Conservation (phyloP, 2,113 vertebrate species). For the Salvelinus alpinus region DNA sequence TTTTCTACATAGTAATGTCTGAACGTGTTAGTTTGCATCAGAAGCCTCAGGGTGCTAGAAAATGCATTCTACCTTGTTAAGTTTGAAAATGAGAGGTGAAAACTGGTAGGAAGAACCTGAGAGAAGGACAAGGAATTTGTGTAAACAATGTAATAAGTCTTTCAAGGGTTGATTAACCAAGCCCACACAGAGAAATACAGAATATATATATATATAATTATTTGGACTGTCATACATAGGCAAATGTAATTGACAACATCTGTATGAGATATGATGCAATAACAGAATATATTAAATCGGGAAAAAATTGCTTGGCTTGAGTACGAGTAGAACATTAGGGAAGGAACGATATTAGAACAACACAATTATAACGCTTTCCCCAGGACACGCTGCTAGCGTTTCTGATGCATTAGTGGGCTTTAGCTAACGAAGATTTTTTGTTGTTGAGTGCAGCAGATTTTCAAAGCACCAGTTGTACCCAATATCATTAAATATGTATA, state of each 20-base stretch:
- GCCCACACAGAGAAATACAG: conserved; percentile 84
- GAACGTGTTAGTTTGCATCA: conserved; percentile 40
- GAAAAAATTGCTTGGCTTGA: conserved; percentile 78
- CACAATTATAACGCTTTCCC: conserved; percentile 87
- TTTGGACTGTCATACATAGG: conserved; percentile 85
- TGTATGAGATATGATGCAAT: conserved; percentile 66
- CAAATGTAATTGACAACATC: conserved; percentile 89
- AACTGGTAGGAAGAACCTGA: conserved; percentile 35
- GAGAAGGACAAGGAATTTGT: conserved; percentile 68
- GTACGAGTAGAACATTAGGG: conserved; percentile 91
- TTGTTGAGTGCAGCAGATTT: conserved; percentile 81
- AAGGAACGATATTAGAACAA: conserved; percentile 89
- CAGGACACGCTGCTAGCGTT: conserved; percentile 91
- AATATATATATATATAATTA: conserved; percentile 89
- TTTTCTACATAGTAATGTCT: conserved; percentile 26
- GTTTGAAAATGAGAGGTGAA: conserved; percentile 48
- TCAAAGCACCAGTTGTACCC: conserved; percentile 92
- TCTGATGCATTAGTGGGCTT: conserved; percentile 88
- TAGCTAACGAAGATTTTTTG: conserved; percentile 81
- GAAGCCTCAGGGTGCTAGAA: conserved; percentile 33
- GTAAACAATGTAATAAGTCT: conserved; percentile 84
- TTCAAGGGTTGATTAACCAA: conserved; percentile 87
- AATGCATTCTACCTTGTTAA: conserved; percentile 34
- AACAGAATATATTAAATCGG: conserved; percentile 59
- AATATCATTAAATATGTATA: conserved; percentile 99